Base-by-base conservation (phyloP, 2,113 vertebrate genomes). In the Butastur rufipennis region DNA sequence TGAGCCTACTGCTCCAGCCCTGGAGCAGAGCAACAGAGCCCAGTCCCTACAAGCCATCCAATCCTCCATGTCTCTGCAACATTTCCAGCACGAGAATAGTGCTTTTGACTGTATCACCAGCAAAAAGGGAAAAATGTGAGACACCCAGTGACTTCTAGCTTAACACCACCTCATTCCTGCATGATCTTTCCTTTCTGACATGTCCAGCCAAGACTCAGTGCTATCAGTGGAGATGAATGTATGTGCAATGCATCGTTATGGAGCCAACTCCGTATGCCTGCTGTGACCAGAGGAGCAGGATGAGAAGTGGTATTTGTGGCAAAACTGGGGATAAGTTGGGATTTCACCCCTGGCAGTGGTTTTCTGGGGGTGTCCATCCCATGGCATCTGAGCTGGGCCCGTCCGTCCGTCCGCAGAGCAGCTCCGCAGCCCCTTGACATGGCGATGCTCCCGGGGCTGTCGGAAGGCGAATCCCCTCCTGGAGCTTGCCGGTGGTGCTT, bases 191-290 rank as follows among this genome's bases (percentile, higher is more conserved):
- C n/a, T 62, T 47, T 40, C 42, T 7, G 17, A 21, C 0, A 1
- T 4, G 19, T 20, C 38, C 62, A 12, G 7, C 23, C n/a, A 74
- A 55, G n/a, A 42, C 8, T 0, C 7, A 16, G 11, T 18, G 43
- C 6, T 26, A 0, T 2, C 16, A 18, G 50, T 16, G 40, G 11
- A 45, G 20, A 5, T 6, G 5, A n/a, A 7, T 0, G 2, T 10
- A 6, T 2, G 14, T 23, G 43, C 50, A 29, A 6, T 6, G 19
- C 27, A 8, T 8, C 0, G 0, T 26, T 34, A 1, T 0, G 7
- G n/a, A 3, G 2, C 14, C 15, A 9, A 0, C n/a, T 12, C 53
- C 2, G 21, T 5, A 14, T 27, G 4, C 63, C 74, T 1, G 1
- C 10, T 9, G 40, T 16, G 19, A 40, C 6, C 2, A 3, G 16